phyloP scores from a whole-genome alignment of 2,888 invertebrate genomes.

The Chrysodeixis includens region DNA sequence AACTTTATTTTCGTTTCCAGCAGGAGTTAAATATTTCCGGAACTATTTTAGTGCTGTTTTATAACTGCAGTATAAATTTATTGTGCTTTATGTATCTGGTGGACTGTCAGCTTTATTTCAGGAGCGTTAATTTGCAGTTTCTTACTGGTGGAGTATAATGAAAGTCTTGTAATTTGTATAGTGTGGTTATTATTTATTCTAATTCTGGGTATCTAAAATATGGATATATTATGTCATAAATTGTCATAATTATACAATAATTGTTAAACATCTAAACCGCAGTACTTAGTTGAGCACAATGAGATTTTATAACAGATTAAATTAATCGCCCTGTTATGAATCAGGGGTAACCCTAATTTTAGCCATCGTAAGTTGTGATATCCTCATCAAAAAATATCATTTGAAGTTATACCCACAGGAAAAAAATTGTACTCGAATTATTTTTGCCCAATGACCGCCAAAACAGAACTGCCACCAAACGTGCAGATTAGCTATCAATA shows the following conservation, averaged over 20 bases:
- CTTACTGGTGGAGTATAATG: not conserved
- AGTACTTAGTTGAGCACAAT: no score
- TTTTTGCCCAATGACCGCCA: not conserved
- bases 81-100: not conserved
- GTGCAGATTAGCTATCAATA: constrained; percentile 17
- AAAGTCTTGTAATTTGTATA: not conserved
- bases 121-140: not conserved
- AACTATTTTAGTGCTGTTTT: constrained; percentile 2
- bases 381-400: no score
- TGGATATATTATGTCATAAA: no score
- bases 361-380: no score
- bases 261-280: no score
- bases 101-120: not conserved
- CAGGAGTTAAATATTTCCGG: constrained; percentile 5
- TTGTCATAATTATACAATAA: no score
- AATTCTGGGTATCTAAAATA: not conserved
- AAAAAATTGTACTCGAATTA: no score
- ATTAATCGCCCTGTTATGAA: no score
- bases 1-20: not conserved
- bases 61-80: constrained; percentile 5
- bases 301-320: no score
- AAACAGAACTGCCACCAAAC: not conserved
- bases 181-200: not conserved
- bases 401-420: no score
- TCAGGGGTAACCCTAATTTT: no score